These are phyloP conservation scores for Psilanteris sp. DNA, from an alignment of 1,140 invertebrate genomes.

Conservation along the genomic window DNA sequence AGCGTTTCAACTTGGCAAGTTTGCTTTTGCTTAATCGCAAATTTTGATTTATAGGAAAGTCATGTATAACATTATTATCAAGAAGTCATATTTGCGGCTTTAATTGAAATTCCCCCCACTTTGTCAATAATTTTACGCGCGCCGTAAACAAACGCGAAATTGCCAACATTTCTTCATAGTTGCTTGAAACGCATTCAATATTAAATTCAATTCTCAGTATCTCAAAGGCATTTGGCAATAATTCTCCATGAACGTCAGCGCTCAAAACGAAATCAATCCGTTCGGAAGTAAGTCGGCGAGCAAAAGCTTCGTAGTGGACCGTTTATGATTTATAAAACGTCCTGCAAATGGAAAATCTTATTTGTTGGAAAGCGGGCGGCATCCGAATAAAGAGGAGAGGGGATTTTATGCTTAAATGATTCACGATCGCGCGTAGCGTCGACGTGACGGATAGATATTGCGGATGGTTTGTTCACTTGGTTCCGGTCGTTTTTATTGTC, in stretches of 20 bases:
- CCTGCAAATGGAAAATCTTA: slow-evolving; percentile 5
- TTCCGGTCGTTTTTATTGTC: slow-evolving; percentile 57
- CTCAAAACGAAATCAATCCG: slow-evolving; percentile 33
- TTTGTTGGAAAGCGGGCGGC: neutral
- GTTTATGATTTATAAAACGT: slow-evolving; percentile 30
- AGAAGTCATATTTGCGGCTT: neutral
- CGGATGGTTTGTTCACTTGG: slow-evolving; percentile 53
- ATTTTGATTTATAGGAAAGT: too few species aligned
- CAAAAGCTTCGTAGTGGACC: neutral
- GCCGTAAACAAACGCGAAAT: slow-evolving; percentile 30
- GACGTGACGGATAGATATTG: slow-evolving; percentile 44
- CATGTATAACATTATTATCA: too few species aligned
- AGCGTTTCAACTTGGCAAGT: too few species aligned
- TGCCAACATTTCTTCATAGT: slow-evolving; percentile 34
- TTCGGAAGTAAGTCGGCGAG: slow-evolving; percentile 21
- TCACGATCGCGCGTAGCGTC: slow-evolving; percentile 22
- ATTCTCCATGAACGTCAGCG: slow-evolving; percentile 35
- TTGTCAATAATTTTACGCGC: neutral
- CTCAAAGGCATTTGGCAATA: slow-evolving; percentile 39
- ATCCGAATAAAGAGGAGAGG: neutral
- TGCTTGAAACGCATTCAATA: slow-evolving; percentile 20
- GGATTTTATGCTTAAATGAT: slow-evolving; percentile 40
- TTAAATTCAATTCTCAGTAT: slow-evolving; percentile 43
- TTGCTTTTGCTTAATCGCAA: too few species aligned
- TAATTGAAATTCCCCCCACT: neutral